phyloP scores from a whole-genome alignment of 2,113 vertebrate species.

The Myocastor coypus region DNA sequence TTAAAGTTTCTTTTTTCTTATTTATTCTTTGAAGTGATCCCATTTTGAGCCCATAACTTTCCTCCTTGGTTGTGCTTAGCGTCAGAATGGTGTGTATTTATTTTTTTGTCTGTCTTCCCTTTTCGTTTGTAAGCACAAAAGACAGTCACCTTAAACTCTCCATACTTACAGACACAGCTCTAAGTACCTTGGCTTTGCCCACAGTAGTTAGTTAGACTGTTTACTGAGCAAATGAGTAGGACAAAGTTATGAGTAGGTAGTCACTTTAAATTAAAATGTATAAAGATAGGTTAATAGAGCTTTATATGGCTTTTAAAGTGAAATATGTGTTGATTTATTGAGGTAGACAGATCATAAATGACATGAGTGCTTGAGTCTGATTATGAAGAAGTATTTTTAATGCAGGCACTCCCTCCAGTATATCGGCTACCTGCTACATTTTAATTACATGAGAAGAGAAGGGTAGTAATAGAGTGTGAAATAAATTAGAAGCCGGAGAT shows the following conservation, averaged over 20 bases:
- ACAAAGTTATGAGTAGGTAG: slow-evolving; percentile 6
- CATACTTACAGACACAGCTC: background rate
- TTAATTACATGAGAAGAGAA: slow-evolving; percentile 84
- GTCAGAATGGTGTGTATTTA: accelerated
- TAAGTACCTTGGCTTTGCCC: background rate
- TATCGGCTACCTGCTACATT: slow-evolving; percentile 85
- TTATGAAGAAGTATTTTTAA: slow-evolving; percentile 85
- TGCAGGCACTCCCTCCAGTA: slow-evolving; percentile 83
- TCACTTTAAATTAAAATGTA: slow-evolving; percentile 68
- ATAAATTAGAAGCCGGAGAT: slow-evolving; percentile 75
- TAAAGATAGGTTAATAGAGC: slow-evolving; percentile 68
- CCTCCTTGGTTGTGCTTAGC: background rate
- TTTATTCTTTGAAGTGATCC: background rate
- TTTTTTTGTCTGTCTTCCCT: background rate
- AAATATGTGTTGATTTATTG: slow-evolving; percentile 82
- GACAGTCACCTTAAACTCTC: background rate
- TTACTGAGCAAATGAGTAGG: slow-evolving; percentile 47
- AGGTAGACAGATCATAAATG: slow-evolving; percentile 77
- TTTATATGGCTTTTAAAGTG: slow-evolving; percentile 65
- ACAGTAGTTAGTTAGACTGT: background rate
- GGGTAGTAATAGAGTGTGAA: slow-evolving; percentile 75
- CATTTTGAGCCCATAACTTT: background rate
- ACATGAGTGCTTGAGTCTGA: slow-evolving; percentile 82
- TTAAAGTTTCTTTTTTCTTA: background rate
- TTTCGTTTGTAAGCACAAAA: background rate